phyloP scores from a whole-genome alignment of 2,797 vertebrate genomes.

The Halcyon chelicuti region DNA sequence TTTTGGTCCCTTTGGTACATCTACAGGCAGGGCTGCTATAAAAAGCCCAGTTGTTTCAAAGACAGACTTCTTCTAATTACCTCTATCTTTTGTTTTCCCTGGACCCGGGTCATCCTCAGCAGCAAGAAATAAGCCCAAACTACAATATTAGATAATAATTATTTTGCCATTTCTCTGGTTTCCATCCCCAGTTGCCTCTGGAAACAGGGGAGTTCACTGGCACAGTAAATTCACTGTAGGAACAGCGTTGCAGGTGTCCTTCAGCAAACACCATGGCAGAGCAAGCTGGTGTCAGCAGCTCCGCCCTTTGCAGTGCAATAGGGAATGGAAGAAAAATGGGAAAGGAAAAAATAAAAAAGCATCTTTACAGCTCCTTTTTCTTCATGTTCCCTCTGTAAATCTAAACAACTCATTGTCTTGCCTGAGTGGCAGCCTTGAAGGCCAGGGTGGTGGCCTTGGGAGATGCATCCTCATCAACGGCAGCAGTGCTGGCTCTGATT shows the following conservation, averaged over 20 bases:
- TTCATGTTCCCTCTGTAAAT: background rate
- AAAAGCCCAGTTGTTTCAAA: background rate
- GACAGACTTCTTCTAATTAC: background rate
- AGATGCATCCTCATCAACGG: background rate
- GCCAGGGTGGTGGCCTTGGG: background rate
- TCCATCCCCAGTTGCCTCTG: background rate
- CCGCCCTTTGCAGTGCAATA: background rate
- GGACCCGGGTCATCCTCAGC: background rate
- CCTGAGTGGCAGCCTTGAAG: background rate
- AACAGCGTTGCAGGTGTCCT: background rate
- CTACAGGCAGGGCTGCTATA: background rate
- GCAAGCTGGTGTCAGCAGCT: background rate
- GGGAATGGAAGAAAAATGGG: background rate
- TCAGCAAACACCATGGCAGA: background rate
- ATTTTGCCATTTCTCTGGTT: background rate
- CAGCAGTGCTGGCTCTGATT: rapidly evolving
- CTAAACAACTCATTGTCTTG: background rate
- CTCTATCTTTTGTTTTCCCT: background rate
- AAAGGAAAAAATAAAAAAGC: too few relatives aligned
- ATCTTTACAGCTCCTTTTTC: background rate
- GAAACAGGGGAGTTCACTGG: background rate
- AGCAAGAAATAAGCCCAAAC: conserved; percentile 1
- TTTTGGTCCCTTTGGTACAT: background rate
- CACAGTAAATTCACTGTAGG: background rate
- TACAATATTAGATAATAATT: background rate